Base-by-base conservation (phyloP, 2,888 invertebrate genomes). In the Platycheirus rosarum region DNA sequence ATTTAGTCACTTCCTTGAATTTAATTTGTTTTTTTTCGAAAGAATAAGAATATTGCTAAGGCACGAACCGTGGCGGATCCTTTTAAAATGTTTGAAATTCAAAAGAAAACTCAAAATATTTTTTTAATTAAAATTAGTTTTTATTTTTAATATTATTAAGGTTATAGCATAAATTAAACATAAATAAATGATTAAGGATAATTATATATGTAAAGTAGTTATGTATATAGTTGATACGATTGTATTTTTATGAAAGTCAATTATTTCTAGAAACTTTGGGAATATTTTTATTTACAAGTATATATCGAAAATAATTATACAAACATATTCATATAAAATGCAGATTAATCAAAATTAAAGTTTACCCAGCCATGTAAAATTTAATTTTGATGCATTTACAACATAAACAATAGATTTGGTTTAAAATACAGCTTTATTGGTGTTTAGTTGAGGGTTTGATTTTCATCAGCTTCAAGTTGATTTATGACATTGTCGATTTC, bases 401-500 rank as follows among this genome's bases (percentile, higher is more conserved):
- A 35, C 29, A 63, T 35, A 29, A 37, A 63, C 26, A 49, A 44
- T 26, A 11, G 29, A 16, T 44, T n/a, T 20, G 48, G 11, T 46
- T 40, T 32, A 29, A 48, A 48, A 32, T 55, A 14, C 8, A 46
- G 16, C 5, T 40, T 32, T 20, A 18, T 9, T 62, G 1, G 62
- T 49, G 23, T 77, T 85, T 84, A 86, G 42, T 85, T 82, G 48
- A 85, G 86, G 23, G 70, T 80, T 66, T 85, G 82, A 23, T 85
- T 87, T 57, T 86, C 85, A 8, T 74, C 82, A 77, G 51, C 76
- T 49, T 76, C 53, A 78, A 87, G 86, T 51, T 86, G 85, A 66
- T 85, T 87, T 53, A 88, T 84, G 35, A 86, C 84, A 71, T 86
- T 86, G 69, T 86, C 87, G 55, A 87, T 85, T 49, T 87, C 87